These are phyloP conservation scores for Julus scandinavius DNA, from an alignment of 2,888 invertebrate genomes.

Conservation along the genomic window DNA sequence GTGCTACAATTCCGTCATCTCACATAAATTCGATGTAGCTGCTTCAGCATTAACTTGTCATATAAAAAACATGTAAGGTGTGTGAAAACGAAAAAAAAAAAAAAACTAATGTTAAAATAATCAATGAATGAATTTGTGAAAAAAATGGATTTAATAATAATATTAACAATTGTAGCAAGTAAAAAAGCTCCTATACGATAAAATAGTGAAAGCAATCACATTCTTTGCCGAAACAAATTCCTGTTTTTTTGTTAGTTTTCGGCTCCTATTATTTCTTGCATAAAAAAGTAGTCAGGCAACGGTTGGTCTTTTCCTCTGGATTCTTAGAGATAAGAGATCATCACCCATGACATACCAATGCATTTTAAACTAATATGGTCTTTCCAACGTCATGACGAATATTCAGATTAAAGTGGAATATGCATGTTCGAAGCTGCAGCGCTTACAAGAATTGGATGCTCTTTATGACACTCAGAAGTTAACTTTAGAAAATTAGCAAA, in stretches of 20 bases:
- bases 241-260: background rate
- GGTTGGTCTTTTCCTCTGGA: constrained; percentile 11
- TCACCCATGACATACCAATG: constrained; percentile 35
- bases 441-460: background rate
- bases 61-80: background rate
- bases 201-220: background rate
- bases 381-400: background rate
- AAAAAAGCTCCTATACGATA: constrained; percentile 30
- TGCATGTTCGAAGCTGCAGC: background rate
- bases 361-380: background rate
- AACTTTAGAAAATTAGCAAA: background rate
- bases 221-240: constrained; percentile 2
- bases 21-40: background rate
- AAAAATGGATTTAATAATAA: constrained; percentile 40
- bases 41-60: background rate
- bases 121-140: constrained; percentile 5
- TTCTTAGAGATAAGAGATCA: constrained; percentile 15
- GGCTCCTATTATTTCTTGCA: constrained; percentile 13
- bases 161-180: constrained; percentile 30
- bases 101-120: constrained; percentile 21
- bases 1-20: background rate
- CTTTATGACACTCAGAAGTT: background rate
- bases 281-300: constrained; percentile 38
- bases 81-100: background rate
- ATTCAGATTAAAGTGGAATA: background rate